These are phyloP conservation scores for Chrysocyon brachyurus DNA, from an alignment of 2,797 vertebrate species.

Conservation along the genomic window DNA sequence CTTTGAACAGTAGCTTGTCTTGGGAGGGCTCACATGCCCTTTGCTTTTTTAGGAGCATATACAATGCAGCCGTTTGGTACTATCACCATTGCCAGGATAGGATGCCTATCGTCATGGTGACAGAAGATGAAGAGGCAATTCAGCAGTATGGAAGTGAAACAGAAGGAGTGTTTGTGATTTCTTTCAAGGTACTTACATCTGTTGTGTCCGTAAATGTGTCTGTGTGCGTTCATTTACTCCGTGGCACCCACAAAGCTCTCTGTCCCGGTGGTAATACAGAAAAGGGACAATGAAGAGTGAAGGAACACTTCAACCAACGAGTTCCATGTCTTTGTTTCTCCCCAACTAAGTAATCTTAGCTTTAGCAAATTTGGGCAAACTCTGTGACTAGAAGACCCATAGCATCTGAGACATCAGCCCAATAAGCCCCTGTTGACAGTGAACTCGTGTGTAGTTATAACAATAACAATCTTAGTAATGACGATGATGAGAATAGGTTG, in stretches of 20 bases:
- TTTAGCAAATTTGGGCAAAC: not conserved
- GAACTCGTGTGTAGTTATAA: not conserved
- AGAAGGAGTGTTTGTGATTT: constrained; percentile 95
- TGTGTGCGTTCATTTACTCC: not conserved
- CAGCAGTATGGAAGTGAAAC: constrained; percentile 92
- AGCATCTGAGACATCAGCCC: not conserved
- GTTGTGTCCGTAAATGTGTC: not conserved
- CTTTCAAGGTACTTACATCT: constrained; percentile 92
- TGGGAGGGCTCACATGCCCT: constrained; percentile 16
- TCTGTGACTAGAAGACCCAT: not conserved
- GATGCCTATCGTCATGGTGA: constrained; percentile 96
- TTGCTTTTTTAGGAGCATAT: constrained; percentile 93
- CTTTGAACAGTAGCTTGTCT: not conserved
- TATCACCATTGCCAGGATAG: constrained; percentile 93
- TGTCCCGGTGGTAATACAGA: not conserved
- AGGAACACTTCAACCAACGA: not conserved
- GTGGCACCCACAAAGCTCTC: not conserved
- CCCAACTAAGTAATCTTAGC: not conserved
- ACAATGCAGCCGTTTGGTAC: constrained; percentile 97
- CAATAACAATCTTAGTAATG: not conserved
- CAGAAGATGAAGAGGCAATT: constrained; percentile 93
- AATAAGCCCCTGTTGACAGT: not conserved
- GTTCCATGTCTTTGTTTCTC: not conserved
- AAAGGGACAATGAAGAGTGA: constrained; percentile 9
- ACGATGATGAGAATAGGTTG: not conserved